Percentiles rank a stretch among this genome's conserved stretches.
Conservation (phyloP, 92 coral and sea anemone genomes). For the Desmophyllum pertusum region DNA sequence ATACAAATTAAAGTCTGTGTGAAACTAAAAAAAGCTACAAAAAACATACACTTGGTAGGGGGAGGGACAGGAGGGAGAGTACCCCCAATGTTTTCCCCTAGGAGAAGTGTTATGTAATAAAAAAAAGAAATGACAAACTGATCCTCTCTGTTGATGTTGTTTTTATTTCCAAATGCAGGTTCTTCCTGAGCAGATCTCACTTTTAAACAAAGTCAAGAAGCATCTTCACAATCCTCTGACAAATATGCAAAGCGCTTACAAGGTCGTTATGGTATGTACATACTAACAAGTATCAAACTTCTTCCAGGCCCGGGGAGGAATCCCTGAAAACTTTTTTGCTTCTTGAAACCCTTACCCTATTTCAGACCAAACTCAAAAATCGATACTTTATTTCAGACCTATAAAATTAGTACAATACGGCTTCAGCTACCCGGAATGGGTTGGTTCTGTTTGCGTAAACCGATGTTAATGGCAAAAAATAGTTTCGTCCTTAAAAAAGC, state of each 20-base stretch:
- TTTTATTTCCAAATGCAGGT: slow-evolving; percentile 42
- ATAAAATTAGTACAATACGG: too few species aligned
- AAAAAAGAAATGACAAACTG: not conserved
- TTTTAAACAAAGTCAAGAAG: slow-evolving; percentile 40
- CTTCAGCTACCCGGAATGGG: too few species aligned
- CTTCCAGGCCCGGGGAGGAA: not conserved
- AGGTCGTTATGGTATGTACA: slow-evolving; percentile 61
- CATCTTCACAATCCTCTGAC: slow-evolving; percentile 55
- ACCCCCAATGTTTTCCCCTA: not conserved
- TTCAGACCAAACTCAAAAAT: too few species aligned
- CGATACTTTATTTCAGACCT: too few species aligned
- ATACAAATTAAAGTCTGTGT: too few species aligned
- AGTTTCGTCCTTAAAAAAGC: too few species aligned
- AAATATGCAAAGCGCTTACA: slow-evolving; percentile 60
- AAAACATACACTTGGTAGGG: not conserved
- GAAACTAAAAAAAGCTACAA: not conserved
- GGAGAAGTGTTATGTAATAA: not conserved
- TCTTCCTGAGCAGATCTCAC: slow-evolving; percentile 35
- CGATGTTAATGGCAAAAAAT: too few species aligned
- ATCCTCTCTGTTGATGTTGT: not conserved
- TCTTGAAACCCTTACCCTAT: too few species aligned
- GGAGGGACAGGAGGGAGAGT: not conserved
- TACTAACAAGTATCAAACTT: too few species aligned
- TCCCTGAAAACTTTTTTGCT: not conserved
- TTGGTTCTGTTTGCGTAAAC: too few species aligned